Evolutionary conservation across 1,140 invertebrate genomes (phyloP).

Genomic region (Pogonomyrmex californicus): DNA sequence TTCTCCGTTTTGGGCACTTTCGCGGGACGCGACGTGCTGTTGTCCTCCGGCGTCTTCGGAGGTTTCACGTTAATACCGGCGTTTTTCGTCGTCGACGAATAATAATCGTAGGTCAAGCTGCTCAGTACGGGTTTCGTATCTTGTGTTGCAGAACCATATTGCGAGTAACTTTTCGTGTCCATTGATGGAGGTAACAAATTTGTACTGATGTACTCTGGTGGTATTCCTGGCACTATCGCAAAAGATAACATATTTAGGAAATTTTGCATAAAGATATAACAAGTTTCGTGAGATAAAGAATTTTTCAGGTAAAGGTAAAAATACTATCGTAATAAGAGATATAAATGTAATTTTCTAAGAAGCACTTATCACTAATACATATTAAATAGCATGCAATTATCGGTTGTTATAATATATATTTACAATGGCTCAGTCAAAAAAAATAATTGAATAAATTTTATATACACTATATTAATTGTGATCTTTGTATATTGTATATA

Average conservation of each 20-base stretch:
- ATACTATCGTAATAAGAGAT: not conserved
- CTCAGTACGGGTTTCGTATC: conserved; percentile 84
- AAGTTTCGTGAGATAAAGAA: too few relatives aligned
- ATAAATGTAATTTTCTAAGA: conserved; percentile 31
- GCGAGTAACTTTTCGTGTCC: conserved; percentile 83
- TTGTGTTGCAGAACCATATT: conserved; percentile 80
- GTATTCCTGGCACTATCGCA: conserved; percentile 82
- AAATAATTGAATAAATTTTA: conserved; percentile 11
- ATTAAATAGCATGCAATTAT: conserved; percentile 24
- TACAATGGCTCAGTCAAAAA: not conserved
- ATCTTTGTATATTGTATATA: too few relatives aligned
- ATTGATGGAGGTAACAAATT: conserved; percentile 84
- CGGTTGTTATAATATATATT: not conserved
- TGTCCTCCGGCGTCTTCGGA: conserved; percentile 87
- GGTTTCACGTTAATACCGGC: conserved; percentile 86
- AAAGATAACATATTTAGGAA: conserved; percentile 34
- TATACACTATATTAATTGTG: too few relatives aligned
- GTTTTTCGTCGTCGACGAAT: conserved; percentile 80
- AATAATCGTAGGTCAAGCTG: conserved; percentile 85
- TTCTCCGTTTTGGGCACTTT: conserved; percentile 87
- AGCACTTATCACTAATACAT: conserved; percentile 21
- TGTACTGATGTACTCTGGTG: conserved; percentile 85
- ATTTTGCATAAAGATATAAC: not conserved
- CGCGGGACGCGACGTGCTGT: conserved; percentile 62
- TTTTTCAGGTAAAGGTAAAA: not conserved